Conservation (phyloP, 2,797 vertebrate species). For the Lemur catta region DNA sequence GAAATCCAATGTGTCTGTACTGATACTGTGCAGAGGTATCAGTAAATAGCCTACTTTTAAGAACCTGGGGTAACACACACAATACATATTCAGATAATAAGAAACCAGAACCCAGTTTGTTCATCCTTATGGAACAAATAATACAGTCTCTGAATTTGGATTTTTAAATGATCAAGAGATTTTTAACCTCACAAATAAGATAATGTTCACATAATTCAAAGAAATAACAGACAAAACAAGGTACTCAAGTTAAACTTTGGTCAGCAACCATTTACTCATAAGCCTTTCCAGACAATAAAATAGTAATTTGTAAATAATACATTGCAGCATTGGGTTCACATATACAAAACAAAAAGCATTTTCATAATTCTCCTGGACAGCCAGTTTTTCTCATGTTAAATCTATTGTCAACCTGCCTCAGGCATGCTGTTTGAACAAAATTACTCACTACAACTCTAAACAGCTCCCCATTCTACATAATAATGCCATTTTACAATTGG, state of each 20-base stretch:
- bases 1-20: background rate
- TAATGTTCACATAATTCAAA: slow-evolving; percentile 59
- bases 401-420: slow-evolving; percentile 12
- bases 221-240: slow-evolving; percentile 15
- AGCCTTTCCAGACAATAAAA: slow-evolving; percentile 54
- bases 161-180: background rate
- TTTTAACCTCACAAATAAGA: slow-evolving; percentile 51
- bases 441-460: slow-evolving; percentile 24
- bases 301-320: slow-evolving; percentile 42
- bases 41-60: background rate
- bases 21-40: background rate
- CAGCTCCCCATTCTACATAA: background rate
- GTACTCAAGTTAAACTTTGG: background rate
- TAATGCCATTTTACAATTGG: background rate
- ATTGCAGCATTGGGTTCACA: slow-evolving; percentile 4
- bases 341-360: slow-evolving; percentile 45
- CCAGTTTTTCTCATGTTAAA: slow-evolving; percentile 37
- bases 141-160: slow-evolving; percentile 11
- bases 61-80: background rate
- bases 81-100: background rate
- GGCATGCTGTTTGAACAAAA: slow-evolving; percentile 42
- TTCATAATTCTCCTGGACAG: slow-evolving; percentile 40
- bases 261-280: slow-evolving; percentile 42
- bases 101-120: background rate
- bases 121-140: background rate